Evolutionary conservation across 1,140 invertebrate species (phyloP).

Genomic region (Trachymyrmex septentrionalis): DNA sequence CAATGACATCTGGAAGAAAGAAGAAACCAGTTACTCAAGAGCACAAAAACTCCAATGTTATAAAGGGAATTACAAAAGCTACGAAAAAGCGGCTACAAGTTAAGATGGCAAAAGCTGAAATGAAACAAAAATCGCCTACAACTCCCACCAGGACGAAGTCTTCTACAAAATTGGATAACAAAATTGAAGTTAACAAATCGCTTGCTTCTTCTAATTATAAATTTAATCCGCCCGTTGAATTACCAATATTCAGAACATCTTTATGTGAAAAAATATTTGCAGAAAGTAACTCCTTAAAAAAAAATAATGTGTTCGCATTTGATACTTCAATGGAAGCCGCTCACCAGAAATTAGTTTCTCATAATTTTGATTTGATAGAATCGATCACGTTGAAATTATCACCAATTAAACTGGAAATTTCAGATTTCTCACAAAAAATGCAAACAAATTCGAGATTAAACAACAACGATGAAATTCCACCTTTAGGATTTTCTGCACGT

Average conservation of each 20-base stretch:
- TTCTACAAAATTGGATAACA: too few species aligned
- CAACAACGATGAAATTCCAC: constrained; percentile 22
- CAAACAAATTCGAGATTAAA: not conserved
- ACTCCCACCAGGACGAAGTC: not conserved
- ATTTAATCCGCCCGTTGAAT: constrained; percentile 70
- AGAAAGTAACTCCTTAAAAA: not conserved
- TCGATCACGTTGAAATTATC: not conserved
- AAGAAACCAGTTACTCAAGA: constrained; percentile 9
- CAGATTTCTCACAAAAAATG: not conserved
- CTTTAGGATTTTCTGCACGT: constrained; percentile 52
- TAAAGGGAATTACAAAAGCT: constrained; percentile 18
- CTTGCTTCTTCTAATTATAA: constrained; percentile 74
- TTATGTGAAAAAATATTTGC: constrained; percentile 52
- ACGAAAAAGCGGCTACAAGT: not conserved
- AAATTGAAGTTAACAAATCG: constrained; percentile 25
- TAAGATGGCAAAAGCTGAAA: constrained; percentile 24
- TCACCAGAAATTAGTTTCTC: not conserved
- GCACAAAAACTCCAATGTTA: not conserved
- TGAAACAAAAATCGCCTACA: constrained; percentile 17
- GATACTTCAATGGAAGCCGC: not conserved
- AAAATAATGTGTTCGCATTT: not conserved
- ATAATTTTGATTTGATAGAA: not conserved
- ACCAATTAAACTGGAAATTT: not conserved
- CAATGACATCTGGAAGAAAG: not conserved
- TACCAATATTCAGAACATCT: constrained; percentile 37